Conservation (phyloP, 2,888 invertebrate species). For the Sylvicola fuscatus region DNA sequence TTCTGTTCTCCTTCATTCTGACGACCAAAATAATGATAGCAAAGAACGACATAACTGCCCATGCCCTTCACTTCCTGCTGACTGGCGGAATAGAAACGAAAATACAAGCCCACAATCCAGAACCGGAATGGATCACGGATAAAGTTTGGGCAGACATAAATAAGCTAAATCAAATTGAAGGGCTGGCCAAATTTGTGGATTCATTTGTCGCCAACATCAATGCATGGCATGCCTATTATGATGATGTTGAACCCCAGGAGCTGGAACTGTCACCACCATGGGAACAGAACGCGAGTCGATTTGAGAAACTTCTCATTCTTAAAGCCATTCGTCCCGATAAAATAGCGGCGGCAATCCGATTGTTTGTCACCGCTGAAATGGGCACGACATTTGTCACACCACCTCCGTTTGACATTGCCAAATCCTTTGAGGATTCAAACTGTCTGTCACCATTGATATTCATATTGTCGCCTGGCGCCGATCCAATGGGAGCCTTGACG, state of each 20-base stretch:
- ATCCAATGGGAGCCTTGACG: constrained; percentile 35
- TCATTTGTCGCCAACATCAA: constrained; percentile 32
- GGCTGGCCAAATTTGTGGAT: constrained; percentile 37
- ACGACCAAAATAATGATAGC: constrained; percentile 46
- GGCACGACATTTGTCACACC: constrained; percentile 69
- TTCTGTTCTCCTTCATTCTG: constrained; percentile 61
- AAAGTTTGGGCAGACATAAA: constrained; percentile 68
- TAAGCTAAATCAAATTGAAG: constrained; percentile 41
- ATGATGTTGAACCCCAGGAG: constrained; percentile 45
- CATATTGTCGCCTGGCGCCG: constrained; percentile 75
- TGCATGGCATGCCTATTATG: constrained; percentile 42
- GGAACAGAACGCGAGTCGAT: constrained; percentile 37
- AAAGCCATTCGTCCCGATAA: constrained; percentile 72
- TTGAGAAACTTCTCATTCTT: constrained; percentile 58
- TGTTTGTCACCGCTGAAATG: constrained; percentile 44
- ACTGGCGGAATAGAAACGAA: constrained; percentile 36
- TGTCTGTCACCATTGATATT: constrained; percentile 65
- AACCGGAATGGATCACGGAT: constrained; percentile 56
- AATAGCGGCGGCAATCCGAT: constrained; percentile 57
- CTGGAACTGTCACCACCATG: constrained; percentile 45
- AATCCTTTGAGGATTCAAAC: constrained; percentile 62
- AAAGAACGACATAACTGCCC: constrained; percentile 31
- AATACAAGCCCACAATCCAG: constrained; percentile 37
- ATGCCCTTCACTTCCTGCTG: constrained; percentile 56
- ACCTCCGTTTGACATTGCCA: constrained; percentile 63